Evolutionary conservation across 2,888 invertebrate genomes (phyloP).

Genomic region (Melieria crassipennis): DNA sequence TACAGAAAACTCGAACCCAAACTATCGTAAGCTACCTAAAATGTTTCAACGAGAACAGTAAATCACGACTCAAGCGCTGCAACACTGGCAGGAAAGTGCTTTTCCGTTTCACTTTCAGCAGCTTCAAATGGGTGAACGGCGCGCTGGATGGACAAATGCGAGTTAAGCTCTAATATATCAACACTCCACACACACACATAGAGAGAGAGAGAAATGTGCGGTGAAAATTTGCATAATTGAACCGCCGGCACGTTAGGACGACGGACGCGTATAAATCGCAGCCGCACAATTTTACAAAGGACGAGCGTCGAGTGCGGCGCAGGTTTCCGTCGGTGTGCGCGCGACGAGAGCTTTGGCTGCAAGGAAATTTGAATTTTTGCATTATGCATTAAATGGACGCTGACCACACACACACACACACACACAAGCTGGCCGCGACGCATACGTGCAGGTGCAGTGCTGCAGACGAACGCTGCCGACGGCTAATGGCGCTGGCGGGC

Average conservation of each 20-base stretch:
- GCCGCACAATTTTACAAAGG: not conserved
- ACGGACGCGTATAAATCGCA: not conserved
- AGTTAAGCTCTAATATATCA: not conserved
- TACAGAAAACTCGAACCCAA: no score
- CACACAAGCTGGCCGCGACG: not conserved
- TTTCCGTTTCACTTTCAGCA: conserved; percentile 19
- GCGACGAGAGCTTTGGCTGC: not conserved
- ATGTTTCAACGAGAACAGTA: no score
- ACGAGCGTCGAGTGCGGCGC: no score
- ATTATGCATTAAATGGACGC: not conserved
- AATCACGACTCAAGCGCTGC: not conserved
- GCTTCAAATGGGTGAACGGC: not conserved
- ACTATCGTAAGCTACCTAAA: no score
- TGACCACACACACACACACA: not conserved
- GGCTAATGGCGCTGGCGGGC: not conserved
- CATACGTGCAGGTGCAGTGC: no score
- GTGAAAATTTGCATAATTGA: conserved; percentile 30
- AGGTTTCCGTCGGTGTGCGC: conserved; percentile 14
- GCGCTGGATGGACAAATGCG: not conserved
- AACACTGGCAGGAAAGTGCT: conserved; percentile 13
- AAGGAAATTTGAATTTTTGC: not conserved
- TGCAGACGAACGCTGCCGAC: no score
- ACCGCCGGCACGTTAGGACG: conserved; percentile 21
- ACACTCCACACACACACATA: not conserved
- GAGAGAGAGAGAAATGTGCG: not conserved